Evolutionary conservation across 2,797 vertebrate genomes (phyloP).

Genomic region (Zalophus californianus): DNA sequence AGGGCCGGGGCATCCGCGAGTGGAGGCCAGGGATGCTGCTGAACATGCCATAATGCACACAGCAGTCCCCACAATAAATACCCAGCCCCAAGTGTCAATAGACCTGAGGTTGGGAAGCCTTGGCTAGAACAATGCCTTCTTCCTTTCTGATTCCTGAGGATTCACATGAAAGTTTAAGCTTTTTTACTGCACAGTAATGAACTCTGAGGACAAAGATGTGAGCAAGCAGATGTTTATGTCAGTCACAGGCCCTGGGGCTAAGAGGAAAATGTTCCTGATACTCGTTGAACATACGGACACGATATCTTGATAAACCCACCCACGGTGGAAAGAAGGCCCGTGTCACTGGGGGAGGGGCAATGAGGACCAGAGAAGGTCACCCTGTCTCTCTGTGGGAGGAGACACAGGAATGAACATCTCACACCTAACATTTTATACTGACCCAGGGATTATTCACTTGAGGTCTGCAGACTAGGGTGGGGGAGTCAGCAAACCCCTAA

Average conservation of each 20-base stretch:
- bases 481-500: neutral
- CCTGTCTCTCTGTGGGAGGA: neutral
- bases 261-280: neutral
- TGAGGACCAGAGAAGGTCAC: neutral
- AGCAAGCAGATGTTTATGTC: neutral
- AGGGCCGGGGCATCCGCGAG: neutral
- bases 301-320: neutral
- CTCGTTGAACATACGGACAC: neutral
- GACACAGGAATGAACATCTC: neutral
- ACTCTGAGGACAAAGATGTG: neutral
- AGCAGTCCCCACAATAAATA: neutral
- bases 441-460: neutral
- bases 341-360: fast-evolving
- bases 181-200: neutral
- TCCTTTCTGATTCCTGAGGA: neutral
- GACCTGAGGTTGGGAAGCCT: neutral
- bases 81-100: neutral
- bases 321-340: neutral
- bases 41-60: neutral
- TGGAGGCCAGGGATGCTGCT: neutral
- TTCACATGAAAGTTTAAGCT: neutral
- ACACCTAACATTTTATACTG: neutral
- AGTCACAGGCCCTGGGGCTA: neutral
- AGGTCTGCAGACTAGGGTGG: neutral
- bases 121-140: neutral